Evolutionary conservation across 2,888 invertebrate genomes (phyloP).

Genomic region (Melikaiella ostensackeni): DNA sequence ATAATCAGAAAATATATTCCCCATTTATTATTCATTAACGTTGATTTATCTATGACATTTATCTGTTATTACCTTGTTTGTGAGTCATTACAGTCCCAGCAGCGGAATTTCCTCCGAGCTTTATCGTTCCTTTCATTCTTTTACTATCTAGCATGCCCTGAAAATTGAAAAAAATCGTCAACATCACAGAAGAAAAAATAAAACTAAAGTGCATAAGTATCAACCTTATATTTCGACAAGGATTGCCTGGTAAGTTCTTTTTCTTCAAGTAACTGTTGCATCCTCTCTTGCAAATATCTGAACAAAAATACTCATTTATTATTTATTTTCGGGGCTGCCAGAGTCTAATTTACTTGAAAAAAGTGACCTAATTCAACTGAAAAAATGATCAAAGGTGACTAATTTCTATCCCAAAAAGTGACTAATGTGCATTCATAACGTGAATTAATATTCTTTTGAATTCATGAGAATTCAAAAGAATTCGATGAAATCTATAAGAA

Average conservation of each 20-base stretch:
- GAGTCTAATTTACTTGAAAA: too few relatives aligned
- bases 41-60: too few relatives aligned
- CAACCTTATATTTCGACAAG: slow-evolving; percentile 86
- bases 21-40: background rate
- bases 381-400: too few relatives aligned
- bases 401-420: too few relatives aligned
- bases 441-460: too few relatives aligned
- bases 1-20: background rate
- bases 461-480: too few relatives aligned
- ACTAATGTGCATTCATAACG: too few relatives aligned
- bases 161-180: slow-evolving; percentile 60
- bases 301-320: slow-evolving; percentile 31
- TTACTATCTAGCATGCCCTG: slow-evolving; percentile 86
- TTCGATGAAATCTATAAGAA: too few relatives aligned
- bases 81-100: slow-evolving; percentile 87
- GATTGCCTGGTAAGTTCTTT: slow-evolving; percentile 86
- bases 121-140: slow-evolving; percentile 85
- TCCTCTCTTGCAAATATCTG: slow-evolving; percentile 87
- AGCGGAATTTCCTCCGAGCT: slow-evolving; percentile 82
- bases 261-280: slow-evolving; percentile 88
- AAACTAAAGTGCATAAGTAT: slow-evolving; percentile 23
- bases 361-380: too few relatives aligned
- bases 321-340: too few relatives aligned
- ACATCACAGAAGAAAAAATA: slow-evolving; percentile 10
- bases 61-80: slow-evolving; percentile 83